Evolutionary conservation across 2,797 vertebrate species (phyloP).

Genomic region (Netta rufina): DNA sequence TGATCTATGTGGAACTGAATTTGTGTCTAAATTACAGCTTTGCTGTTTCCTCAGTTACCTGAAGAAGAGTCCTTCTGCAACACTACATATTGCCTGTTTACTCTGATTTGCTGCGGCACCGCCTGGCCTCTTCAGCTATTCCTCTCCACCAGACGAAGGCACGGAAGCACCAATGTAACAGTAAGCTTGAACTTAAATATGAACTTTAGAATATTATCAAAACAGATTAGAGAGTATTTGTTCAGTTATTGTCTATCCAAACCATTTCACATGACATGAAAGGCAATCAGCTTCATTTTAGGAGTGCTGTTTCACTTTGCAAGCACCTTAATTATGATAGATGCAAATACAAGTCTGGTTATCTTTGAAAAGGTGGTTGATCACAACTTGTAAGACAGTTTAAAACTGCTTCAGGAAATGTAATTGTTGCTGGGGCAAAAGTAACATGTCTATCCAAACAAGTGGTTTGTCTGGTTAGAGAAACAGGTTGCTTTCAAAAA

Average conservation of each 20-base stretch:
- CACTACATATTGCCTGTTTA: not conserved
- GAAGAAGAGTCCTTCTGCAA: not conserved
- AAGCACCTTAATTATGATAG: conserved; percentile 3
- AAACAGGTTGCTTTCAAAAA: not conserved
- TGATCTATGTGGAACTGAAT: not conserved
- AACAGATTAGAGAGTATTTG: not conserved
- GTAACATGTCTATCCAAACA: not conserved
- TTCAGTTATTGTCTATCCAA: not conserved
- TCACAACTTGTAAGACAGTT: not conserved
- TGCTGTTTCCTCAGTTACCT: not conserved
- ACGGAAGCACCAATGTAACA: not conserved
- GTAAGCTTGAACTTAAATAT: not conserved
- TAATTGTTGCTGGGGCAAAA: not conserved
- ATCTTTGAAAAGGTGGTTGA: conserved; percentile 17
- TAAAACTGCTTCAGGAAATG: not conserved
- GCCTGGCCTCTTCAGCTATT: not conserved
- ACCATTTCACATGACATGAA: not conserved
- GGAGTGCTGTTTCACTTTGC: not conserved
- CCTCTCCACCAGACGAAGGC: not conserved
- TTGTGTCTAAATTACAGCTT: not conserved
- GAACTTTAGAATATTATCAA: not conserved
- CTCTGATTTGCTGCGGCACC: not conserved
- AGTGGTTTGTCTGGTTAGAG: not conserved
- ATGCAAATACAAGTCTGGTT: conserved; percentile 17
- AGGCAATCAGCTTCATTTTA: conserved; percentile 13